phyloP scores from a whole-genome alignment of 2,888 invertebrate genomes.

The Andrena fulva region DNA sequence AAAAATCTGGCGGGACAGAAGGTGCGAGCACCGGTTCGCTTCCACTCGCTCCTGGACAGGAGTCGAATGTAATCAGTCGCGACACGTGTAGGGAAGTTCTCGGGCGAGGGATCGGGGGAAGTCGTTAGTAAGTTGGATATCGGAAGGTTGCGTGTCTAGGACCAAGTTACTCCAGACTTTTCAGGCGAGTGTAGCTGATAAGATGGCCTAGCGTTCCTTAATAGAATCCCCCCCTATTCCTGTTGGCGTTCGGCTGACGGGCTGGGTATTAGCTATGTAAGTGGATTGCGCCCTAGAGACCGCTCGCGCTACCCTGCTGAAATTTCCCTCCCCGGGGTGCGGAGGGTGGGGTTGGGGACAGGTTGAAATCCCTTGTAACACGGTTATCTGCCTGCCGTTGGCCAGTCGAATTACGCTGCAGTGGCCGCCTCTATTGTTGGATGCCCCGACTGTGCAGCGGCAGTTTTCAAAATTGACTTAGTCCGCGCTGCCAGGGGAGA shows the following conservation, averaged over 20 bases:
- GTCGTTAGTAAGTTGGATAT: slow-evolving; percentile 15
- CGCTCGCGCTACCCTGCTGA: slow-evolving; percentile 50
- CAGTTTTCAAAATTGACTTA: slow-evolving; percentile 51
- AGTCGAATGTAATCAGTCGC: background rate
- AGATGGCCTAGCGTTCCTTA: slow-evolving; percentile 54
- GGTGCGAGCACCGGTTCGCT: background rate
- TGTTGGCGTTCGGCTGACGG: slow-evolving; percentile 32
- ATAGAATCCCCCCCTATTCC: slow-evolving; percentile 59
- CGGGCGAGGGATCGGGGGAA: background rate
- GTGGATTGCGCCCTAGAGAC: slow-evolving; percentile 64
- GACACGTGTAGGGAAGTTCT: background rate
- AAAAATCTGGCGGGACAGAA: slow-evolving; percentile 8
- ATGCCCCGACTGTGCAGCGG: background rate
- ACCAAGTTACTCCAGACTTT: slow-evolving; percentile 14
- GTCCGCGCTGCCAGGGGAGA: background rate
- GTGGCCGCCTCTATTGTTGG: slow-evolving; percentile 50
- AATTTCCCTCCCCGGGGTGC: slow-evolving; percentile 43
- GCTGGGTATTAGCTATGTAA: slow-evolving; percentile 65
- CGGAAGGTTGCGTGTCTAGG: slow-evolving; percentile 19
- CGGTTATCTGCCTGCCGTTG: slow-evolving; percentile 57
- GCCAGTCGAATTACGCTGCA: slow-evolving; percentile 47
- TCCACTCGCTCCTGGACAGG: background rate
- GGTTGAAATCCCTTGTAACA: slow-evolving; percentile 55
- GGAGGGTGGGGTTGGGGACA: background rate
- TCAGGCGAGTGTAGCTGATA: slow-evolving; percentile 29